phyloP scores from a whole-genome alignment of 2,797 vertebrate species.

The Halcyon smyrnensis region DNA sequence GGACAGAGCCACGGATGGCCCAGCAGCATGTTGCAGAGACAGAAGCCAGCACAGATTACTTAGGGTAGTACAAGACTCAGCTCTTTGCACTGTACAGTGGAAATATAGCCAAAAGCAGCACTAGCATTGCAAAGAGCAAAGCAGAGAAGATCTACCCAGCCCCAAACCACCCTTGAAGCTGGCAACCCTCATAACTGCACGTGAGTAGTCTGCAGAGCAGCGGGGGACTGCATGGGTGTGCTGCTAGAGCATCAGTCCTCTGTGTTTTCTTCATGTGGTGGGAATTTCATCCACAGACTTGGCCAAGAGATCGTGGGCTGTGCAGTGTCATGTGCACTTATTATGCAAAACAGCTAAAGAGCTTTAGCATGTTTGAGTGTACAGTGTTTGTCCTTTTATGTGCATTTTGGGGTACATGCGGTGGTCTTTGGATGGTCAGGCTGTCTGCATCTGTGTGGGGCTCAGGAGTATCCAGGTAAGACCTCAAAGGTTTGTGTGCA shows the following conservation, averaged over 20 bases:
- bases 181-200: neutral
- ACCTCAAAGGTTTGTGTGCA: neutral
- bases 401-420: neutral
- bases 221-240: neutral
- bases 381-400: neutral
- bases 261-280: neutral
- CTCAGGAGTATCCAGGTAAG: neutral
- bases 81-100: neutral
- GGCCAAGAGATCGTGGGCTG: neutral
- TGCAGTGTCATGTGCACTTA: accelerated
- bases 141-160: neutral
- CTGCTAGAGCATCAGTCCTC: neutral
- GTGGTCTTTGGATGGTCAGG: neutral
- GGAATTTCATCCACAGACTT: neutral
- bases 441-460: neutral
- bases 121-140: neutral
- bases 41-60: neutral
- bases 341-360: neutral
- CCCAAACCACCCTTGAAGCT: neutral
- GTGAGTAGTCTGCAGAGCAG: accelerated
- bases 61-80: neutral
- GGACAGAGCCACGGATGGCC: neutral
- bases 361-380: neutral
- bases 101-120: neutral
- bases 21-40: neutral